Percentiles rank a stretch among this genome's conserved stretches.
Conservation (phyloP, 2,113 vertebrate genomes). For the Kryptolebias marmoratus region DNA sequence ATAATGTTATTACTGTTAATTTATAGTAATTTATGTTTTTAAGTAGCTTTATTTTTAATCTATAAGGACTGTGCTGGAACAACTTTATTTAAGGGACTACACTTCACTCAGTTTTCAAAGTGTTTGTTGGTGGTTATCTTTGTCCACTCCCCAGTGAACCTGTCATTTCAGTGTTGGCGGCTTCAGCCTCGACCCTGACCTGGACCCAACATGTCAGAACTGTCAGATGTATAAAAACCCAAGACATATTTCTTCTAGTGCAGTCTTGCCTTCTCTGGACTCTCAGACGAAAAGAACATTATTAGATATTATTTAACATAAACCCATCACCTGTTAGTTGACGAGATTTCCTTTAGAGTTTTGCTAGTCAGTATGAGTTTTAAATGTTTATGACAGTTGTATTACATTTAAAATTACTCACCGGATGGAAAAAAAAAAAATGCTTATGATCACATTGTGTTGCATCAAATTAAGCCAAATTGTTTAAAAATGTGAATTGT, state of each 20-base stretch:
- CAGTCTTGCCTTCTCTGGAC: background rate
- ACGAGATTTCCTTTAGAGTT: background rate
- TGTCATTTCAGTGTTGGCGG: slow-evolving; percentile 51
- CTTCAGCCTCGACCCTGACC: slow-evolving; percentile 54
- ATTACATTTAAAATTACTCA: no score
- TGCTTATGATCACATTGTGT: no score
- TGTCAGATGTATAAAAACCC: slow-evolving; percentile 43
- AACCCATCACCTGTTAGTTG: background rate
- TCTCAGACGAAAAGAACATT: background rate
- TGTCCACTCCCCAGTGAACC: slow-evolving; percentile 39
- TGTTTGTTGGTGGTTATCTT: slow-evolving; percentile 27
- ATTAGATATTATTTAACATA: background rate
- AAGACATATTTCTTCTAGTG: background rate
- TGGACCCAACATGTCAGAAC: slow-evolving; percentile 29
- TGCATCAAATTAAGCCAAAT: no score
- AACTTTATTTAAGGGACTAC: background rate
- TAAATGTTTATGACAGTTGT: no score
- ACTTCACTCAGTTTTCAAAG: background rate
- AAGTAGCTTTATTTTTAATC: background rate
- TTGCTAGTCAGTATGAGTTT: no score
- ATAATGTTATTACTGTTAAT: no score
- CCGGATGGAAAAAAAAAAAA: no score
- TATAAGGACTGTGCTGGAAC: background rate
- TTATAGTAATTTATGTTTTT: background rate
- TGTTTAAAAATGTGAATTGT: no score